These are phyloP conservation scores for Rhegmatorhina hoffmannsi DNA, from an alignment of 2,113 vertebrate genomes.

Conservation along the genomic window DNA sequence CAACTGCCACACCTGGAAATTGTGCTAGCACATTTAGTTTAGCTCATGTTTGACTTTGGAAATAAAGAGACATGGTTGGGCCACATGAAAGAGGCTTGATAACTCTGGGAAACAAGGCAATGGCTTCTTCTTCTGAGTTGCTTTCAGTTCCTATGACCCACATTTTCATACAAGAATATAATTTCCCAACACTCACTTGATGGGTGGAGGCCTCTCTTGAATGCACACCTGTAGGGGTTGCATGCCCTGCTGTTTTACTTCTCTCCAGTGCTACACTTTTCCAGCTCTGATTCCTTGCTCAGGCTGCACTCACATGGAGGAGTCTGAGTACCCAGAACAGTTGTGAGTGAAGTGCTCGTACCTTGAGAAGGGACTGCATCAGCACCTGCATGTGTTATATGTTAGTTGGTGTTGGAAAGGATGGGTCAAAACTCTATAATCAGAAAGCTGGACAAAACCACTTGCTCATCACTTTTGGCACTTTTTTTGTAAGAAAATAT, in stretches of 20 bases:
- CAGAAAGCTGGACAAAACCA: background rate
- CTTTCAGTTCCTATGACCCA: background rate
- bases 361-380: background rate
- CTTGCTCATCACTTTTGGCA: background rate
- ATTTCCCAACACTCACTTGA: background rate
- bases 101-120: conserved; percentile 21
- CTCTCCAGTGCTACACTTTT: background rate
- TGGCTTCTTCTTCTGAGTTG: conserved; percentile 6
- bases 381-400: background rate
- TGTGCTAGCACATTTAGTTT: background rate
- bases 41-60: background rate
- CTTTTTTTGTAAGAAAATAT: background rate
- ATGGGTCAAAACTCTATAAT: background rate
- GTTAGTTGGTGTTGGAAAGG: background rate
- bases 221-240: background rate
- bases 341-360: background rate
- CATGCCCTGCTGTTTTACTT: background rate
- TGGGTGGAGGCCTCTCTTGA: background rate
- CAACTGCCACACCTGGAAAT: background rate
- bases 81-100: conserved; percentile 4
- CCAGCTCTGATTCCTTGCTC: background rate
- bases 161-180: background rate
- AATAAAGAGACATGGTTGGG: background rate
- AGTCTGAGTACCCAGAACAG: background rate
- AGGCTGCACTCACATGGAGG: fast-evolving